phyloP scores from a whole-genome alignment of 2,888 invertebrate species.

The Nyleta sp. region DNA sequence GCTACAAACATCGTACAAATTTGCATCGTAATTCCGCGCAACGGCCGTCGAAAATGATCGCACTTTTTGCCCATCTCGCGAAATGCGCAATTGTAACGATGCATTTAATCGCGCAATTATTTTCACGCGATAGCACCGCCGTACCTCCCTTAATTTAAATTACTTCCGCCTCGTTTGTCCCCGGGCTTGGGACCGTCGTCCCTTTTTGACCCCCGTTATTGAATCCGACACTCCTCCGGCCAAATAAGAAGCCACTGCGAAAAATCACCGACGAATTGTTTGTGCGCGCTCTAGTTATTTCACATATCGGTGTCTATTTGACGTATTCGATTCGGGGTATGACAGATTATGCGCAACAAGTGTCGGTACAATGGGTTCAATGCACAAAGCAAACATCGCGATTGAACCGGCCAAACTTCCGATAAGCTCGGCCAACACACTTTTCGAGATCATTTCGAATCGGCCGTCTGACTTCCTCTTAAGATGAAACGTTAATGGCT shows the following conservation, averaged over 20 bases:
- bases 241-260: constrained; percentile 15
- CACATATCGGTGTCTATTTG: constrained; percentile 39
- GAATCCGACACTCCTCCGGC: neutral
- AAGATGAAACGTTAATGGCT: too few species aligned
- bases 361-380: constrained; percentile 55
- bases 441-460: constrained; percentile 42
- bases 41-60: neutral
- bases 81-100: neutral
- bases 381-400: constrained; percentile 48
- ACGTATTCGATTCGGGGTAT: constrained; percentile 47
- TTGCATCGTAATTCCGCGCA: neutral
- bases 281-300: constrained; percentile 18
- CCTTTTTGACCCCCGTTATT: constrained; percentile 4
- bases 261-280: constrained; percentile 17
- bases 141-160: constrained; percentile 15
- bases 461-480: too few species aligned
- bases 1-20: neutral
- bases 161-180: constrained; percentile 7
- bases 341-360: constrained; percentile 61
- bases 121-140: neutral
- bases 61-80: neutral
- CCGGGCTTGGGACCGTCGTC: neutral
- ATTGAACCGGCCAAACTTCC: constrained; percentile 44
- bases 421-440: constrained; percentile 43
- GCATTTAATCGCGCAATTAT: constrained; percentile 2